Evolutionary conservation across 2,113 vertebrate genomes (phyloP).

Genomic region (Pterocles burchelli): DNA sequence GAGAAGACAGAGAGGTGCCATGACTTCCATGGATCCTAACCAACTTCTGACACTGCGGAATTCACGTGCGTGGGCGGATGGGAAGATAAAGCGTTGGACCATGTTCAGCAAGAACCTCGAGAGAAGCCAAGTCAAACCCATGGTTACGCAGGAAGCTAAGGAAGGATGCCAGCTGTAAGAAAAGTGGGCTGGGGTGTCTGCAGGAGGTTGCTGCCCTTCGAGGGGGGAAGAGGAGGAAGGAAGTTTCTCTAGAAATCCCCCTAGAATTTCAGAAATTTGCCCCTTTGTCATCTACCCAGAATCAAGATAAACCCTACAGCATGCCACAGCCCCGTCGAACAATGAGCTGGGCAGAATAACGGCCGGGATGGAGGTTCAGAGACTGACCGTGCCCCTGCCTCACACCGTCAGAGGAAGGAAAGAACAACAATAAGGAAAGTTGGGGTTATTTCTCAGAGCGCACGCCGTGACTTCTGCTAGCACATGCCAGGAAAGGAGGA

Average conservation of each 20-base stretch:
- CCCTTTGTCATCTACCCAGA: neutral
- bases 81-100: slow-evolving; percentile 14
- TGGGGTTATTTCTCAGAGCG: neutral
- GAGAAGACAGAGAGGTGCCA: neutral
- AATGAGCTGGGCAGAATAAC: neutral
- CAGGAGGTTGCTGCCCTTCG: neutral
- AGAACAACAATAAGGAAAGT: slow-evolving; percentile 2
- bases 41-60: slow-evolving; percentile 18
- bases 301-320: neutral
- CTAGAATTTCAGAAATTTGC: slow-evolving; percentile 7
- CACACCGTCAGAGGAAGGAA: slow-evolving; percentile 30
- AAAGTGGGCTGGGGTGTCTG: neutral
- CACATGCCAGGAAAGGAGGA: neutral
- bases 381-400: neutral
- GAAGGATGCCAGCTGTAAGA: neutral
- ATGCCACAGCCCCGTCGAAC: neutral
- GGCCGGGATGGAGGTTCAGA: neutral
- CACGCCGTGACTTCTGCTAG: neutral
- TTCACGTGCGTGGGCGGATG: neutral
- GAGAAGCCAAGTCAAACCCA: slow-evolving; percentile 32
- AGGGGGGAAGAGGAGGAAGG: neutral
- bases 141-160: neutral
- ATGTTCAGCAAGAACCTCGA: neutral
- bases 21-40: neutral
- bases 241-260: neutral